Conservation (phyloP, 2,888 invertebrate genomes). For the Marasmarcha lunaedactyla region DNA sequence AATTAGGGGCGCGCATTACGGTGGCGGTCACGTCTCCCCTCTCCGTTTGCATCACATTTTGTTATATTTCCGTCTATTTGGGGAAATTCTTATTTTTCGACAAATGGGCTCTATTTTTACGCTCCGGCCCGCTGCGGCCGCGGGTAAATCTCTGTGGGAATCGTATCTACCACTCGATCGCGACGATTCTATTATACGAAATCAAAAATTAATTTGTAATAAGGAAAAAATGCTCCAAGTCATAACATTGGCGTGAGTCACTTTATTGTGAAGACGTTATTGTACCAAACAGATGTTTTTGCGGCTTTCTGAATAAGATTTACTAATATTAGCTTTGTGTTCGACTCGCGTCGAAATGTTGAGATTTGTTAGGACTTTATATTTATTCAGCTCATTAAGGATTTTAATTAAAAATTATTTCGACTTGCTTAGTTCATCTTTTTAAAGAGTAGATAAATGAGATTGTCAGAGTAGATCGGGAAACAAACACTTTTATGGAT, state of each 20-base stretch:
- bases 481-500: slow-evolving; percentile 37
- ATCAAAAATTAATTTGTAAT: neutral
- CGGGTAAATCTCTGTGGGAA: slow-evolving; percentile 66
- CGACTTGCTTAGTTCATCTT: no score
- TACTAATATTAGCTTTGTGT: no score
- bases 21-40: slow-evolving; percentile 65
- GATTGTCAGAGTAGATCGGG: no score
- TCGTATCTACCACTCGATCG: slow-evolving; percentile 31
- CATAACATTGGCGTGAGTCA: slow-evolving; percentile 1
- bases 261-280: no score
- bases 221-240: neutral
- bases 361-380: no score
- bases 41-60: slow-evolving; percentile 64
- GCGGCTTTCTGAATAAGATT: no score
- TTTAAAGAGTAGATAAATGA: no score
- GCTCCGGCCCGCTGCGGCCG: slow-evolving; percentile 56
- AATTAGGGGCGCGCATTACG: slow-evolving; percentile 71
- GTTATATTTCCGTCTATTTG: slow-evolving; percentile 70
- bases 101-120: slow-evolving; percentile 66
- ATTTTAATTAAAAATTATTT: no score
- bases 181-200: slow-evolving; percentile 15
- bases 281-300: no score
- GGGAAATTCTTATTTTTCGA: slow-evolving; percentile 69
- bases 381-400: no score
- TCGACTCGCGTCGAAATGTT: no score